Evolutionary conservation across 2,888 invertebrate species (phyloP).

Genomic region (Agrochola macilenta): DNA sequence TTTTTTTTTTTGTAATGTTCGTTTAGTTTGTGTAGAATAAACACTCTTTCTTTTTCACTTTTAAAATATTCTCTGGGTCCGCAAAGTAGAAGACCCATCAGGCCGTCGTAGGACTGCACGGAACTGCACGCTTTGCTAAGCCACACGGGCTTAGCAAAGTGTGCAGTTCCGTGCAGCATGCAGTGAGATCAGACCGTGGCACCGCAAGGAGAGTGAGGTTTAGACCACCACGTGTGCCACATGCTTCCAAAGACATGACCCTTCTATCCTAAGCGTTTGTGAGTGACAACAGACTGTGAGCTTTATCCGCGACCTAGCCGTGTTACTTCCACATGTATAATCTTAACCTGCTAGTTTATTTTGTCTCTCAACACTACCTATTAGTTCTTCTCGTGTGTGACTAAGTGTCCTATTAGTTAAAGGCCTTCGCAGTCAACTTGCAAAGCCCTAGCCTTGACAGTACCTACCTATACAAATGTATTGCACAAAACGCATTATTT

Average conservation of each 20-base stretch:
- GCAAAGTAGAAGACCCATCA: too few relatives aligned
- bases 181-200: background rate
- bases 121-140: too few relatives aligned
- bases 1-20: too few relatives aligned
- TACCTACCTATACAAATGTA: background rate
- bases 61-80: too few relatives aligned
- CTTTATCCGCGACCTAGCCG: background rate
- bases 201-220: background rate
- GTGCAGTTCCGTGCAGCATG: background rate
- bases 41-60: too few relatives aligned
- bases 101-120: too few relatives aligned
- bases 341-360: background rate
- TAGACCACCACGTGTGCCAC: background rate
- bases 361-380: background rate
- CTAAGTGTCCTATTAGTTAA: too few relatives aligned
- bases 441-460: background rate
- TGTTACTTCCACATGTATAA: background rate
- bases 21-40: too few relatives aligned
- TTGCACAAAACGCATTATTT: background rate
- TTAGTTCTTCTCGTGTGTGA: too few relatives aligned
- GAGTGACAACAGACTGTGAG: background rate
- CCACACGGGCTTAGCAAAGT: background rate
- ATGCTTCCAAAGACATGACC: background rate
- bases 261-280: background rate
- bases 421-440: background rate